These are phyloP conservation scores for Danio tinwini DNA, from an alignment of 2,797 vertebrate species.

Conservation along the genomic window DNA sequence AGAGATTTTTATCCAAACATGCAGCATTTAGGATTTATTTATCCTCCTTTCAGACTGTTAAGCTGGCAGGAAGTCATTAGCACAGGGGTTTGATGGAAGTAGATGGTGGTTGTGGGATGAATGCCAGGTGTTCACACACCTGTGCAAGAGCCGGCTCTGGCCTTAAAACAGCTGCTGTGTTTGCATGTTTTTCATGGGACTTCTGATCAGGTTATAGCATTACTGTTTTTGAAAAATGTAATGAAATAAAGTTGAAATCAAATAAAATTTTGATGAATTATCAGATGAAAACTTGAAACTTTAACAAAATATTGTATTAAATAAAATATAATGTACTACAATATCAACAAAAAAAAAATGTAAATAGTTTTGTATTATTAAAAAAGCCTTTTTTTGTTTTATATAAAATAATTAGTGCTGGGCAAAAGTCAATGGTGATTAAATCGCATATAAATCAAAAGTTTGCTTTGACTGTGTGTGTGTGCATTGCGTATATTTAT, in stretches of 20 bases:
- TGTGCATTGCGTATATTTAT: too few species aligned
- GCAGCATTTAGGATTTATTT: constrained; percentile 11
- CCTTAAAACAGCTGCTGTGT: background rate
- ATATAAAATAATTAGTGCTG: too few species aligned
- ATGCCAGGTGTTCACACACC: constrained; percentile 45
- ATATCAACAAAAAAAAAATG: too few species aligned
- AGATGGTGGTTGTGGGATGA: constrained; percentile 30
- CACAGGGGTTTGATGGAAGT: constrained; percentile 11
- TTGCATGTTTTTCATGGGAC: constrained; percentile 1
- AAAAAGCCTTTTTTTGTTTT: too few species aligned
- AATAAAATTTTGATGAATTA: too few species aligned
- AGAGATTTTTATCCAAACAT: constrained; percentile 5
- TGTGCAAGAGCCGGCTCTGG: constrained; percentile 33
- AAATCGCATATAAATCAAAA: too few species aligned
- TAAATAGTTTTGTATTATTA: too few species aligned
- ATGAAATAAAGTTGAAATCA: background rate
- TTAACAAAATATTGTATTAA: too few species aligned
- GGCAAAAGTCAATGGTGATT: too few species aligned
- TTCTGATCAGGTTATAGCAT: background rate
- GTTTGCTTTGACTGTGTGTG: too few species aligned
- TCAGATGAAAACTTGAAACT: too few species aligned
- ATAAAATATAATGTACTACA: too few species aligned
- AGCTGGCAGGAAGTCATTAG: constrained; percentile 32
- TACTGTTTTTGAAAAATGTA: background rate
- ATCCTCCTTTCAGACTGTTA: constrained; percentile 1